Base-by-base conservation (phyloP, 2,888 invertebrate genomes). In the Gerris lacustris region DNA sequence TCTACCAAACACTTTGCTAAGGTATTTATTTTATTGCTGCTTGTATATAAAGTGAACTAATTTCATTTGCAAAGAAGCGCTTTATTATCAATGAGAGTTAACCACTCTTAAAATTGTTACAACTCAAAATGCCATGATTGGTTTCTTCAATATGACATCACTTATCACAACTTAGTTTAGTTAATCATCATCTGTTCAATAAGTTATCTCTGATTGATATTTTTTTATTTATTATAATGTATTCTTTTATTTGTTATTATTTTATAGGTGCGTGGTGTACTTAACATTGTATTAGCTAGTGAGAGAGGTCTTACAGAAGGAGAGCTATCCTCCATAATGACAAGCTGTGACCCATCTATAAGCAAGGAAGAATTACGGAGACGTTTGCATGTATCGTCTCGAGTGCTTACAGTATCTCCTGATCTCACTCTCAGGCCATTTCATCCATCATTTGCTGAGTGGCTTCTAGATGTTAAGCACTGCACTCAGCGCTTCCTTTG, bases 391-490 rank as follows among this genome's bases (percentile, higher is more conserved):
- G 81, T 93, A 15, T 82, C 94, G 76, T 84, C 88, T 69, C 86
- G 88, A 80, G 86, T 85, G n/a, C 79, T 85, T 70, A 81, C 85
- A 70, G 82, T 86, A 44, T 74, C 76, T 77, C 85, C 71, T 76
- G 81, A 72, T 79, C 80, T 74, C 72, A 81, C 87, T 71, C 82
- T 89, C 72, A 85, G 88, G 69, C 84, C 96, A 67, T 96, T 96
- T 82, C 96, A 97, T 81, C 93, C 94, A 79, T 95, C 94, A 73
- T 96, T 96, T 80, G 91, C 94, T 44, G 91, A 92, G 79, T 97
- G 97, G 97, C 82, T 97, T 75, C 82, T 93, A 70, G 97, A 97
- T 80, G 96, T 97, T n/a, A 97, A 97, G 81, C 96, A 97, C 79
- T 96, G 96, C 80, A 97, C 96, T 2, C 90, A 94, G 76, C 91